These are phyloP conservation scores for Glomeris marginata DNA, from an alignment of 2,888 invertebrate genomes.

Conservation along the genomic window DNA sequence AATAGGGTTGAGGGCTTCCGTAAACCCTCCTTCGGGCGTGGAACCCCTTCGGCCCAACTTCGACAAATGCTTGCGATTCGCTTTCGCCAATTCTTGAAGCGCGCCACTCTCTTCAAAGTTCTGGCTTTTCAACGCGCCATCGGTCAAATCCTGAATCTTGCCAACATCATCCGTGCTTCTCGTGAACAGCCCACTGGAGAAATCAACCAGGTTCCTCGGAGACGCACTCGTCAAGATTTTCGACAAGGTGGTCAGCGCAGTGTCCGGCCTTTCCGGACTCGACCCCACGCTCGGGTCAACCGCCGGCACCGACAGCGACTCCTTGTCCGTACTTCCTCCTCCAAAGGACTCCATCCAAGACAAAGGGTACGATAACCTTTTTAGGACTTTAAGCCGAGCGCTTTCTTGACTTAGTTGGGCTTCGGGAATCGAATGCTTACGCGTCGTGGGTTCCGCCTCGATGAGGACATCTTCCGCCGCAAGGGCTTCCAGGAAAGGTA, in stretches of 20 bases:
- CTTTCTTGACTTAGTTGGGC: not conserved
- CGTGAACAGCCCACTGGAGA: constrained; percentile 84
- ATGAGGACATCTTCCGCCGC: too few species aligned
- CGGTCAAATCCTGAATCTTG: constrained; percentile 13
- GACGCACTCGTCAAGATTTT: constrained; percentile 42
- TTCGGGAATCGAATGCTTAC: constrained; percentile 5
- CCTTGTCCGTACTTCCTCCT: constrained; percentile 27
- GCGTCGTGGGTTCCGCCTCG: not conserved
- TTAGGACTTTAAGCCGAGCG: constrained; percentile 55
- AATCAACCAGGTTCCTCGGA: constrained; percentile 89
- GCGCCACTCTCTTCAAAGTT: constrained; percentile 62
- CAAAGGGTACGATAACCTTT: constrained; percentile 75
- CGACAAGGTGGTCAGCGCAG: constrained; percentile 9
- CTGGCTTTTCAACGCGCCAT: constrained; percentile 1
- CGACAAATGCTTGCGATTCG: constrained; percentile 35
- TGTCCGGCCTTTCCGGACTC: constrained; percentile 30
- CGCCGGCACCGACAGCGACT: constrained; percentile 35
- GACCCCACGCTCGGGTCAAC: constrained; percentile 37
- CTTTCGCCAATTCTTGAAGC: constrained; percentile 45
- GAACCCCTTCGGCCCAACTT: constrained; percentile 18
- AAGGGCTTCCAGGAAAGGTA: too few species aligned
- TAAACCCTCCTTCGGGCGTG: not conserved
- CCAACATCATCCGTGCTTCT: constrained; percentile 82
- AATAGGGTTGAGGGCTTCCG: not conserved
- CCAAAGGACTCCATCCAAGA: constrained; percentile 83